Evolutionary conservation across 2,797 vertebrate genomes (phyloP), one percentile per base, ranked within the genome.

Genomic region (Phrynocephalus vlangalii): DNA sequence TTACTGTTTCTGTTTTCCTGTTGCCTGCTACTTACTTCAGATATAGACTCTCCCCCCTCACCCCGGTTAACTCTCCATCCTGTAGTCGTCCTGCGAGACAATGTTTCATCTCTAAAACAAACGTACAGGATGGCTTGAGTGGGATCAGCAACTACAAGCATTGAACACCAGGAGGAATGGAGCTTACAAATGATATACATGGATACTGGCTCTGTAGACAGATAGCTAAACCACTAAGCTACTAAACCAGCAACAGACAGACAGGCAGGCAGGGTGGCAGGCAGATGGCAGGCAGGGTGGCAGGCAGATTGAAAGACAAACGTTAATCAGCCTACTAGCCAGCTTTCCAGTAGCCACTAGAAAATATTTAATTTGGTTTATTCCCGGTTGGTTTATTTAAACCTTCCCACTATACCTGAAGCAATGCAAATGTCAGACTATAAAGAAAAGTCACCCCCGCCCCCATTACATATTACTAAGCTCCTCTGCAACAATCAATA

Each of bases 391-490:
- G 60, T 16, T n/a, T 24, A 6, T 16, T 66, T 66, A 90, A 84
- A 81, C 28, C 82, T 90, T 50, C 80, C 80, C 79, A 81, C 6
- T 18, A 76, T 73, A 80, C 88, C 90, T 52, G 86, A 88, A 78
- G 9, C 78, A 87, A 91, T 89, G 44, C 18, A 82, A 1, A 16
- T 33, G 13, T 91, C 33, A 82, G 75, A 85, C 92, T 93, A 90
- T 66, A 56, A 88, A 90, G 92, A 79, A 63, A 38, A 71, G 52
- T 85, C 91, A 84, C 86, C 7, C n/a, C 33, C 30, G 8, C 63
- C 66, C 60, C 66, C 60, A 3, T 20, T 63, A 63, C 60, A 63
- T 63, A 63, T 20, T 63, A 15, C 22, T 63, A 52, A 86, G 77
- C 11, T n/a, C 33, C 28, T 82, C 91, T 81, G 67, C 89, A 90